Evolutionary conservation across 1,140 invertebrate species (phyloP).

Genomic region (Belonocnema kinseyi): DNA sequence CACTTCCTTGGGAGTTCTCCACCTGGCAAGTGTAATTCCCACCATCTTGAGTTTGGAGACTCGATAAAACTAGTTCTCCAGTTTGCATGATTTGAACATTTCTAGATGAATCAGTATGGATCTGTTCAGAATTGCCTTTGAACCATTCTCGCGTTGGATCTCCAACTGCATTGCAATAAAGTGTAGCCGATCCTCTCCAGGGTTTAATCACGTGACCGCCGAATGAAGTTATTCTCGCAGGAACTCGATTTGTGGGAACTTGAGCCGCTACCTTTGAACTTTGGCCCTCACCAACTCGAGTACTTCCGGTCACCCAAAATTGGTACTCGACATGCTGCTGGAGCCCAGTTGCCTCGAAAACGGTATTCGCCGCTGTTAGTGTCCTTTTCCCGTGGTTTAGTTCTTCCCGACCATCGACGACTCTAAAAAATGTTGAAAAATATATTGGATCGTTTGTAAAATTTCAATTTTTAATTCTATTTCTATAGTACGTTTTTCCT

Average conservation of each 20-base stretch:
- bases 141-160: slow-evolving; percentile 82
- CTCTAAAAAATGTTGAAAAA: slow-evolving; percentile 61
- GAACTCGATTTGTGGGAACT: slow-evolving; percentile 79
- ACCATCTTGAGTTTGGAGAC: slow-evolving; percentile 80
- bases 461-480: background rate
- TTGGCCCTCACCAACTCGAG: slow-evolving; percentile 85
- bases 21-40: slow-evolving; percentile 88
- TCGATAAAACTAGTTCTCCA: slow-evolving; percentile 81
- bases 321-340: slow-evolving; percentile 87
- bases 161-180: slow-evolving; percentile 82
- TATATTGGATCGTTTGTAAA: background rate
- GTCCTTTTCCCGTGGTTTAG: slow-evolving; percentile 82
- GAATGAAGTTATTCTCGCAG: slow-evolving; percentile 83
- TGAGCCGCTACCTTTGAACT: slow-evolving; percentile 82
- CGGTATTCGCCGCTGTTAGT: slow-evolving; percentile 79
- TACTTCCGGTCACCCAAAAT: slow-evolving; percentile 88
- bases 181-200: slow-evolving; percentile 79
- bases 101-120: slow-evolving; percentile 74
- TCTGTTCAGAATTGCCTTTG: slow-evolving; percentile 71
- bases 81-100: slow-evolving; percentile 80
- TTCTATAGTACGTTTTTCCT: no score
- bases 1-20: slow-evolving; percentile 83
- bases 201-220: slow-evolving; percentile 80
- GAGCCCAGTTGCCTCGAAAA: slow-evolving; percentile 82
- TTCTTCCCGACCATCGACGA: slow-evolving; percentile 82